Percentiles rank a stretch among this genome's conserved stretches.
Conservation (phyloP, 2,113 vertebrate genomes). For the Hydropotes inermis region DNA sequence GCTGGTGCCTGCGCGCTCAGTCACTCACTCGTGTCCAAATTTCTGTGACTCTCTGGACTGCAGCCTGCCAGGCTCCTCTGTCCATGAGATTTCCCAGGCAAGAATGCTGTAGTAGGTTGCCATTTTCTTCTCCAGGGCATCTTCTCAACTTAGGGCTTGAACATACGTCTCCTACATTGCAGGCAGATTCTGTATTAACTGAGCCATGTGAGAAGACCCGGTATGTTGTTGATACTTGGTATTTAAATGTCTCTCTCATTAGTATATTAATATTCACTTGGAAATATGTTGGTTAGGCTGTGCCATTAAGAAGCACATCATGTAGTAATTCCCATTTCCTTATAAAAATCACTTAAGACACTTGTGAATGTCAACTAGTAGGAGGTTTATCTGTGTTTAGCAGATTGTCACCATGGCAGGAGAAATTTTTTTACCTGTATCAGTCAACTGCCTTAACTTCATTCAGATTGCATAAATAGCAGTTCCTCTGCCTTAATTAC, state of each 20-base stretch:
- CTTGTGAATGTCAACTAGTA: slow-evolving; percentile 43
- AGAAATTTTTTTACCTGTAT: background rate
- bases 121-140: background rate
- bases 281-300: slow-evolving; percentile 49
- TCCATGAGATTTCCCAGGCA: background rate
- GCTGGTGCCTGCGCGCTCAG: background rate
- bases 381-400: slow-evolving; percentile 52
- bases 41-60: background rate
- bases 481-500: background rate
- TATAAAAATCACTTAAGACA: slow-evolving; percentile 45
- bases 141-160: background rate
- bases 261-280: slow-evolving; percentile 59
- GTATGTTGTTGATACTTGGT: slow-evolving; percentile 51
- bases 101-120: background rate
- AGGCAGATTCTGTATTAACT: background rate
- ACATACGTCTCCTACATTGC: background rate
- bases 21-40: rapidly evolving
- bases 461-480: background rate
- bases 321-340: slow-evolving; percentile 61
- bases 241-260: slow-evolving; percentile 72
- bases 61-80: background rate
- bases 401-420: background rate
- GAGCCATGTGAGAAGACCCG: background rate
- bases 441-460: background rate
- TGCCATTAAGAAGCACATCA: background rate